Evolutionary conservation across 2,888 invertebrate genomes (phyloP).

Genomic region (Steinernema scapterisci): DNA sequence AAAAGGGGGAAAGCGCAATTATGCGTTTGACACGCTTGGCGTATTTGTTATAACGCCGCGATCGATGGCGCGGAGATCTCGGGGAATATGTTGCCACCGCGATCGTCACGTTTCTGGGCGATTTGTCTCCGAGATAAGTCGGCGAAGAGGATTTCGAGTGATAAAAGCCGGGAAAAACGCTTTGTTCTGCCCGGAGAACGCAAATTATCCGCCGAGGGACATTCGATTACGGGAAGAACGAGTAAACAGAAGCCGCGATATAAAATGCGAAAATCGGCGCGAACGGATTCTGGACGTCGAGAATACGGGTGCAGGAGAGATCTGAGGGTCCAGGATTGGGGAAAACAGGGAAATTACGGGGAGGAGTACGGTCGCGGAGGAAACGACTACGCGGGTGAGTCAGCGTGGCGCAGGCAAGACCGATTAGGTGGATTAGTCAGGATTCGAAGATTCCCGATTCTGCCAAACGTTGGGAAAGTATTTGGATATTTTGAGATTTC

Average conservation of each 20-base stretch:
- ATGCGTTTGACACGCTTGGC: not conserved
- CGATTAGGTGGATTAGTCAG: conserved; percentile 14
- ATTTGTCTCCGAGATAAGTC: conserved; percentile 8
- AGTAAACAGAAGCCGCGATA: conserved; percentile 9
- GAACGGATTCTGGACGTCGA: not conserved
- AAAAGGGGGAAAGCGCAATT: conserved; percentile 2
- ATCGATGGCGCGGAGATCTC: conserved; percentile 19
- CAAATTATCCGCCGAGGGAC: conserved; percentile 23
- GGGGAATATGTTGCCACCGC: conserved; percentile 26
- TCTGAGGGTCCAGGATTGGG: not conserved
- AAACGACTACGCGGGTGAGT: not conserved
- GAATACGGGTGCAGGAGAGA: not conserved
- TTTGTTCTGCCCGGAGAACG: not conserved
- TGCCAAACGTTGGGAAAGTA: no score
- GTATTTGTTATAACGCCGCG: conserved; percentile 4
- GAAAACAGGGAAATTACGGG: conserved; percentile 19
- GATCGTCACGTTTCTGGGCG: conserved; percentile 20
- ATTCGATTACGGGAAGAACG: not conserved
- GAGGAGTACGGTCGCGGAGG: not conserved
- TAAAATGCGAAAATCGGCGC: conserved; percentile 19
- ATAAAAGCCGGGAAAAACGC: not conserved
- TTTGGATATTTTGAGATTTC: no score
- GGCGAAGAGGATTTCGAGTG: not conserved
- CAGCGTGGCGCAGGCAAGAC: conserved; percentile 1
- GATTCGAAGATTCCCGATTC: not conserved